Conservation (phyloP, 2,113 vertebrate genomes). For the Tretioscincus oriximinensis region DNA sequence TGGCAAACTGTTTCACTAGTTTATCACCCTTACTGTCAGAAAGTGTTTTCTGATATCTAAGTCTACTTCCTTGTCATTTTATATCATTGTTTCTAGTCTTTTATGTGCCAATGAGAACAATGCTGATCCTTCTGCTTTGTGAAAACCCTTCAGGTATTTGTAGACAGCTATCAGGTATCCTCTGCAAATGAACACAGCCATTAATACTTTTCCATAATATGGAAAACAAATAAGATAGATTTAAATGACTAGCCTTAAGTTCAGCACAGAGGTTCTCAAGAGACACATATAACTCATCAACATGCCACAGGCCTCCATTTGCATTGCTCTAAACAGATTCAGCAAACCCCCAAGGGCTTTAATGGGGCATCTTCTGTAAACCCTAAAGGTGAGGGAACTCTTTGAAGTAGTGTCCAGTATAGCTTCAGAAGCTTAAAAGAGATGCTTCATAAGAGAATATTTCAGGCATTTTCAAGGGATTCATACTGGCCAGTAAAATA, state of each 20-base stretch:
- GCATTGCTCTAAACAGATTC: not conserved
- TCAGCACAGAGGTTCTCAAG: not conserved
- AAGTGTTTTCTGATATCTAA: too few species aligned
- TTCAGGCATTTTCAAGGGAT: not conserved
- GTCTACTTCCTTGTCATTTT: too few species aligned
- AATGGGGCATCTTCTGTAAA: not conserved
- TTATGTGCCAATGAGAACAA: too few species aligned
- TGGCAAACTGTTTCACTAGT: too few species aligned
- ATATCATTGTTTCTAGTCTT: too few species aligned
- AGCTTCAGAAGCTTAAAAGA: not conserved
- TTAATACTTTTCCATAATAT: not conserved
- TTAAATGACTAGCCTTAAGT: not conserved
- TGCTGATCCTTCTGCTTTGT: too few species aligned
- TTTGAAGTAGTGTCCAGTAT: not conserved
- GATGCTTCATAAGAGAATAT: not conserved
- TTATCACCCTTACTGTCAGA: too few species aligned
- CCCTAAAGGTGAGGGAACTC: not conserved
- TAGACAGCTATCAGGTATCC: too few species aligned
- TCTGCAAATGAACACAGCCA: too few species aligned
- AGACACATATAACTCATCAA: not conserved
- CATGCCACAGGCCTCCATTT: not conserved
- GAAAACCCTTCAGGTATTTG: too few species aligned
- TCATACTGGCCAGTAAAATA: not conserved
- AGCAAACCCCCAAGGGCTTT: too few species aligned
- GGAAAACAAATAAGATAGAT: not conserved